Conservation (phyloP, 2,888 invertebrate species). For the Papilio gigon region DNA sequence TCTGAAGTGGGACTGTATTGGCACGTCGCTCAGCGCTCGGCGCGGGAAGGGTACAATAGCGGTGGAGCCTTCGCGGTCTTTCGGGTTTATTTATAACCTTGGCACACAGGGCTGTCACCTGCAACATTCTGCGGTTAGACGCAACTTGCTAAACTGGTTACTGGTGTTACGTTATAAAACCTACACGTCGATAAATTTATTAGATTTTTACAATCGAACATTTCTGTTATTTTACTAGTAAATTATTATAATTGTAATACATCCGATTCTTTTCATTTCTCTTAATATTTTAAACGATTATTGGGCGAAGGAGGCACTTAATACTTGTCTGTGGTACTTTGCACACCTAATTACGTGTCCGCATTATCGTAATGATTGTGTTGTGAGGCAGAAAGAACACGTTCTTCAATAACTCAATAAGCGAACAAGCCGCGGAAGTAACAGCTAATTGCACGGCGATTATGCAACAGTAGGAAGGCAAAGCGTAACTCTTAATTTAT, state of each 20-base stretch:
- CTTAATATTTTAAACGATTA: neutral
- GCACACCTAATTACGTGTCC: neutral
- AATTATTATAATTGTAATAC: neutral
- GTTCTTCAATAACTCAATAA: slow-evolving; percentile 5
- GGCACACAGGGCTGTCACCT: neutral
- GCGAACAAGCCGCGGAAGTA: slow-evolving; percentile 1
- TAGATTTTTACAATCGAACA: neutral
- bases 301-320: neutral
- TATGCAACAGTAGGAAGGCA: slow-evolving; percentile 3
- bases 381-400: slow-evolving; percentile 5
- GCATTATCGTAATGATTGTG: neutral
- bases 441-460: neutral
- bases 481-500: slow-evolving; percentile 7
- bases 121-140: slow-evolving; percentile 8
- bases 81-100: slow-evolving; percentile 27
- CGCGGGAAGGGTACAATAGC: slow-evolving; percentile 12
- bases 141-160: neutral
- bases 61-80: slow-evolving; percentile 11
- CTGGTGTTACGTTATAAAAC: neutral
- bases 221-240: neutral
- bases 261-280: no score
- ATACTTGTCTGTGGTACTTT: neutral
- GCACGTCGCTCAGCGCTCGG: slow-evolving; percentile 2
- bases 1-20: slow-evolving; percentile 26
- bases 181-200: neutral